phyloP scores from a whole-genome alignment of 2,797 vertebrate genomes.

The Liasis olivaceus region DNA sequence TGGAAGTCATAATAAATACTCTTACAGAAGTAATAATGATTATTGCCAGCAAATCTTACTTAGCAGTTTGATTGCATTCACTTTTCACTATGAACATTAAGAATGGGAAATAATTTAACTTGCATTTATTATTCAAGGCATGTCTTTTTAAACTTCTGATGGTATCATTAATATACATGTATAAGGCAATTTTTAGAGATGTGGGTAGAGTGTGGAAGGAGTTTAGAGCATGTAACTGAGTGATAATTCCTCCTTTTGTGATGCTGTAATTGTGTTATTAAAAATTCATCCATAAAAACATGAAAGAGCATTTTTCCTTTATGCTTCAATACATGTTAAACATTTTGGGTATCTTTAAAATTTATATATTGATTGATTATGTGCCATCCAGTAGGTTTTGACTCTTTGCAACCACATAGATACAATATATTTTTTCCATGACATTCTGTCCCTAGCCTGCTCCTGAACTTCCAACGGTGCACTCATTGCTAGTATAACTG shows the following conservation, averaged over 20 bases:
- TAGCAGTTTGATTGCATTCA: slow-evolving; percentile 50
- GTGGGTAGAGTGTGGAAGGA: slow-evolving; percentile 35
- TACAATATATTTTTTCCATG: neutral
- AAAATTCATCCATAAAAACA: slow-evolving; percentile 59
- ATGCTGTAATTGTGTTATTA: slow-evolving; percentile 61
- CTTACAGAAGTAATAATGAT: slow-evolving; percentile 47
- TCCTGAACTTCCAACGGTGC: neutral
- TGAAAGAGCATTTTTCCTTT: slow-evolving; percentile 31
- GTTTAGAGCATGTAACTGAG: slow-evolving; percentile 38
- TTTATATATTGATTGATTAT: slow-evolving; percentile 7
- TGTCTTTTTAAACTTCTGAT: slow-evolving; percentile 57
- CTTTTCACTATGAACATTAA: slow-evolving; percentile 54
- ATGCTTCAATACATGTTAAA: slow-evolving; percentile 48
- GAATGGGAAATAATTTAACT: slow-evolving; percentile 64
- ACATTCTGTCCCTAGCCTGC: neutral
- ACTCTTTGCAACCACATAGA: neutral
- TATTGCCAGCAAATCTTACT: slow-evolving; percentile 52
- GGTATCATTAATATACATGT: slow-evolving; percentile 55
- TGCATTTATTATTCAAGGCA: slow-evolving; percentile 62
- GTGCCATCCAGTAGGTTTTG: neutral
- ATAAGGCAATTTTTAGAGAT: slow-evolving; percentile 56
- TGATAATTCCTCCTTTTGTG: slow-evolving; percentile 57
- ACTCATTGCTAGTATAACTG: neutral
- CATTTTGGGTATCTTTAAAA: slow-evolving; percentile 28
- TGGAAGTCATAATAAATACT: slow-evolving; percentile 57